A percentile compares a stretch with the other conserved stretches of the same genome.
Evolutionary conservation across 1,140 invertebrate species (phyloP).

Genomic region (Eumaeus atala): DNA sequence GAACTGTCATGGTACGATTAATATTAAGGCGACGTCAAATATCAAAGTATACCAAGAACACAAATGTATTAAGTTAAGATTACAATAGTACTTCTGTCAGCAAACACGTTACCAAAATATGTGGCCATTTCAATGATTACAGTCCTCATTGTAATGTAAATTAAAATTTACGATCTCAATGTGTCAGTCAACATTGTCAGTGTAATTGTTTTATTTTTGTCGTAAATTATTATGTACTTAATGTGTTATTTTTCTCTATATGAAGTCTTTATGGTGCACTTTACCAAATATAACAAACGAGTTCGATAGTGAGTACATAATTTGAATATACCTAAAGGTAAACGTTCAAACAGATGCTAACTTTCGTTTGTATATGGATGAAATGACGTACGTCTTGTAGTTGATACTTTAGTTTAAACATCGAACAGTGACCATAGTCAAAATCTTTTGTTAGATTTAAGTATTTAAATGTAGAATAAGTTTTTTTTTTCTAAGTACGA

Average conservation of each 20-base stretch:
- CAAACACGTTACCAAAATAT: slow-evolving; percentile 26
- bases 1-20: slow-evolving; percentile 30
- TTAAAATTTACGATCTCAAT: slow-evolving; percentile 17
- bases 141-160: slow-evolving; percentile 12
- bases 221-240: slow-evolving; percentile 15
- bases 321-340: slow-evolving; percentile 5
- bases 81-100: slow-evolving; percentile 26
- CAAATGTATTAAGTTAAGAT: neutral
- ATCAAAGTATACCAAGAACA: neutral
- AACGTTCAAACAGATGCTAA: slow-evolving; percentile 6
- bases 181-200: slow-evolving; percentile 18
- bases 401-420: slow-evolving; percentile 32
- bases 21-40: slow-evolving; percentile 7
- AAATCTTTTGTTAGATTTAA: slow-evolving; percentile 60
- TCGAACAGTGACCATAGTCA: slow-evolving; percentile 66
- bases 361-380: slow-evolving; percentile 12
- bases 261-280: slow-evolving; percentile 13
- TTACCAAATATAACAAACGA: slow-evolving; percentile 3
- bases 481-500: slow-evolving; percentile 47
- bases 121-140: slow-evolving; percentile 16
- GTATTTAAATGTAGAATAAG: slow-evolving; percentile 63
- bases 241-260: slow-evolving; percentile 13
- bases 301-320: neutral
- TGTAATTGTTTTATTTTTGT: slow-evolving; percentile 16
- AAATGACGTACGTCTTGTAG: slow-evolving; percentile 10